Evolutionary conservation across 2,797 vertebrate genomes (phyloP), one percentile per base, ranked within the genome.

Genomic region (Lutjanus campechanus): DNA sequence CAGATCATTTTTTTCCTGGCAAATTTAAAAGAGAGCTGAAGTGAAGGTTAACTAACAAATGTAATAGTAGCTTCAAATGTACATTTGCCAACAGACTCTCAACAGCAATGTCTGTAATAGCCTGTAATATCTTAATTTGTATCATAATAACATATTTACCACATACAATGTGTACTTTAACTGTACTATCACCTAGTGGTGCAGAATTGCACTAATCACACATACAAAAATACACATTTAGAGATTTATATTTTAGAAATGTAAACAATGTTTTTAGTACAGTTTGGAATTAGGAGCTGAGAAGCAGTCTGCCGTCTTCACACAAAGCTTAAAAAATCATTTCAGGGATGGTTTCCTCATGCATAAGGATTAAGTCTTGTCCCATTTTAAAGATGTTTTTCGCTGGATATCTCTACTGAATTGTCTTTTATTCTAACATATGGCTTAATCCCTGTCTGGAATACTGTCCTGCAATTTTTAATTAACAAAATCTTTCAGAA

Each of bases 121-220:
- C 2, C 17, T 59, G 47, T 22, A 51, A 56, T 36, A 51, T 36
- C 54, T 73, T 54, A 16, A 51, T 63, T 56, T 53, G 51, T 25
- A 49, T 40, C 25, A 40, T 56, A 17, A 56, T 72, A 65, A 58
- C 22, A 59, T 44, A 7, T 50, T 25, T 47, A 20, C 0, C 22
- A 44, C 56, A 58, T 53, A 49, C 20, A 72, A 36, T 16, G 17
- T 11, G 41, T 43, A 53, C 62, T 69, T 55, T 25, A 74, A 69
- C 2, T 53, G 49, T 60, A 40, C 72, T 86, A 84, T 61, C 84
- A 76, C 61, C 84, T 78, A 74, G 73, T 81, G 82, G 76, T 64
- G 53, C 36, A 76, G 5, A 66, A 64, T 40, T 41, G 66, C 22
- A 77, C 63, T n/a, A 40, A 20, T 43, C 36, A 54, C 5, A 50